Percentiles rank a stretch among this genome's conserved stretches.
phyloP scores from a whole-genome alignment of 2,888 invertebrate genomes.

The Cheilosia variabilis region DNA sequence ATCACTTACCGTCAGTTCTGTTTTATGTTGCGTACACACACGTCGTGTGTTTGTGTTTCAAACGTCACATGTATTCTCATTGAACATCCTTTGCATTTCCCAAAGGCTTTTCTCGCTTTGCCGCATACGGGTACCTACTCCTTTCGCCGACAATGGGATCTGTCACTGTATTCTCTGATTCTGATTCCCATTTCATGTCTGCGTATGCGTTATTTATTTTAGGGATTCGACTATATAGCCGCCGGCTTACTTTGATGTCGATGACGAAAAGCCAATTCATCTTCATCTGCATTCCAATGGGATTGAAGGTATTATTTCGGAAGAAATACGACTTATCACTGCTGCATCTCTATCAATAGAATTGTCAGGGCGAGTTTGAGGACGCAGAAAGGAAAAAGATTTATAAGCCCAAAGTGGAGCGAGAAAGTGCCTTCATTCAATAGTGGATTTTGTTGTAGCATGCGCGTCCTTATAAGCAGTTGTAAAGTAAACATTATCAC shows the following conservation, averaged over 20 bases:
- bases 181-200: constrained; percentile 13
- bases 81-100: constrained; percentile 34
- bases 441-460: not conserved
- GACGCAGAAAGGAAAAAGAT: not conserved
- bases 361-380: constrained; percentile 5
- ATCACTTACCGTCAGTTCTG: not conserved
- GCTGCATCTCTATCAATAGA: not conserved
- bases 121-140: not conserved
- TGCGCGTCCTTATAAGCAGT: not conserved
- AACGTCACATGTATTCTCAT: constrained; percentile 23
- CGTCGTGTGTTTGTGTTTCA: not conserved
- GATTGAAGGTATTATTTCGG: constrained; percentile 14
- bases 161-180: not conserved
- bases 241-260: constrained; percentile 21
- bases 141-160: not conserved
- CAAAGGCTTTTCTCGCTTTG: constrained; percentile 12
- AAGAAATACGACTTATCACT: constrained; percentile 30
- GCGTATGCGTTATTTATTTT: not conserved
- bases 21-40: not conserved
- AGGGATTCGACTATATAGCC: constrained; percentile 8
- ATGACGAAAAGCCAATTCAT: constrained; percentile 38
- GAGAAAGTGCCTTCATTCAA: too few relatives aligned
- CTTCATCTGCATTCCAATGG: constrained; percentile 1
- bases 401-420: not conserved
- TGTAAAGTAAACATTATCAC: constrained; percentile 4